phyloP scores from a whole-genome alignment of 2,888 invertebrate species.

The Eumacrocentrus americanus region DNA sequence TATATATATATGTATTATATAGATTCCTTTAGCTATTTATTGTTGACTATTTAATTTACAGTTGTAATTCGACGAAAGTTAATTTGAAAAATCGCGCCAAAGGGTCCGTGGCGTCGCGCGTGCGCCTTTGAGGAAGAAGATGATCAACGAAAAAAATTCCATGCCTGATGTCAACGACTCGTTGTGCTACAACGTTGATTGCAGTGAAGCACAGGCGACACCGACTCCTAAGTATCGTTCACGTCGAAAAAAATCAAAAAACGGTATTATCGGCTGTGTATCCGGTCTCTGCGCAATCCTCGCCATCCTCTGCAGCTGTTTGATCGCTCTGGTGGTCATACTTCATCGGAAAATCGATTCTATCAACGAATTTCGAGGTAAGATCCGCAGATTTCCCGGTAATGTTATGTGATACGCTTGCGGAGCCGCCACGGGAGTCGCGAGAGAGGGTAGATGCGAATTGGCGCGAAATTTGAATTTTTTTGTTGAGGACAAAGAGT shows the following conservation, averaged over 20 bases:
- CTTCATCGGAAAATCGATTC: conserved; percentile 45
- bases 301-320: conserved; percentile 46
- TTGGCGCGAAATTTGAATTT: not conserved
- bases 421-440: too few species aligned
- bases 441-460: too few species aligned
- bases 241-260: conserved; percentile 5
- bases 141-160: not conserved
- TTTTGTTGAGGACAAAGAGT: not conserved
- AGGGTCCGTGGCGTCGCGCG: not conserved
- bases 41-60: not conserved
- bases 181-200: not conserved
- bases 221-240: not conserved
- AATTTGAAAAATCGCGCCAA: conserved; percentile 17
- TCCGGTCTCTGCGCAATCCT: conserved; percentile 49
- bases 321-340: conserved; percentile 44
- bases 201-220: conserved; percentile 2
- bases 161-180: not conserved
- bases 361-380: conserved; percentile 27
- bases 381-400: too few species aligned
- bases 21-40: not conserved
- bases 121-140: conserved; percentile 6
- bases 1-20: not conserved
- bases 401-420: too few species aligned
- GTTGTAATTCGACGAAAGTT: not conserved
- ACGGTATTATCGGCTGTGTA: conserved; percentile 40